Evolutionary conservation across 2,888 invertebrate species (phyloP).

Genomic region (Rugalucina vietnamica): DNA sequence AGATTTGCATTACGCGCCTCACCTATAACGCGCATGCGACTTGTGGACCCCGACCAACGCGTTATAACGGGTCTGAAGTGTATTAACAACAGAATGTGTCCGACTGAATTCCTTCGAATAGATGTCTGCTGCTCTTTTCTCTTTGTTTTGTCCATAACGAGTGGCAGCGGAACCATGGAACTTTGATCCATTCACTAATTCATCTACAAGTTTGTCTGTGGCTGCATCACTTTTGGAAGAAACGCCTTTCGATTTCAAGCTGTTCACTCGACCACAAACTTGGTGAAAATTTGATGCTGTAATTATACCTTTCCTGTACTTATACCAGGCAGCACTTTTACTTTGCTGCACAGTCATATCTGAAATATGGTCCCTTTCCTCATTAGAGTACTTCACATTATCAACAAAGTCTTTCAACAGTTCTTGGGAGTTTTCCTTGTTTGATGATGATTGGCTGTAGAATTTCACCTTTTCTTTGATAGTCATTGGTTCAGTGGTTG

Average conservation of each 20-base stretch:
- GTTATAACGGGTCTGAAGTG: too few species aligned
- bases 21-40: too few species aligned
- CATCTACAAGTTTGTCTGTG: neutral
- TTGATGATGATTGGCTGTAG: neutral
- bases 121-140: neutral
- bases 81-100: too few species aligned
- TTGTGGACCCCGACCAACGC: too few species aligned
- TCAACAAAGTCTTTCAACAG: neutral
- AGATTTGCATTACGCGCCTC: too few species aligned
- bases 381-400: neutral
- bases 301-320: neutral
- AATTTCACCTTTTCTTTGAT: neutral
- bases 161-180: neutral
- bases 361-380: neutral
- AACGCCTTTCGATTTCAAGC: neutral
- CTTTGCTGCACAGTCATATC: neutral
- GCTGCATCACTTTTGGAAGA: neutral
- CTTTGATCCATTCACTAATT: neutral
- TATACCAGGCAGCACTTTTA: neutral
- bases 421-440: neutral
- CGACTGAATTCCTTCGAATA: too few species aligned
- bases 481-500: neutral
- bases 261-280: neutral
- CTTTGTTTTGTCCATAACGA: neutral
- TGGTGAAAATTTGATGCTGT: neutral